Percentiles rank a stretch among this genome's conserved stretches.
These are phyloP conservation scores for Aurelia aurita complex sp. Pacific DNA, from an alignment of 30 jellyfish, hydroid and myxozoan genomes.

Conservation along the genomic window DNA sequence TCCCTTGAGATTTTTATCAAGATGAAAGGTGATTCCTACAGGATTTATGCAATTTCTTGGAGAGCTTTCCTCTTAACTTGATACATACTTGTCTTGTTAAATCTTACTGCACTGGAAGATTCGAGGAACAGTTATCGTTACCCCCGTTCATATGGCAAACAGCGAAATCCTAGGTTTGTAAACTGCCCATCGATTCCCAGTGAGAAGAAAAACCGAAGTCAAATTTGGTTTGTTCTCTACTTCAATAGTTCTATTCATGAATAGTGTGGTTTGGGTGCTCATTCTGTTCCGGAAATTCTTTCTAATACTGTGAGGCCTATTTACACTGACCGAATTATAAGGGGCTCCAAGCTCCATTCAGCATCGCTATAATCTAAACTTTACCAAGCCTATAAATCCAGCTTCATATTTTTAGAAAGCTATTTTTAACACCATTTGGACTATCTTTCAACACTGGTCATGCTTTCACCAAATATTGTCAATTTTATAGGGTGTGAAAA, in stretches of 20 bases:
- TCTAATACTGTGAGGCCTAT: background rate
- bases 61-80: too few species aligned
- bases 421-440: slow-evolving; percentile 14
- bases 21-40: too few species aligned
- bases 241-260: slow-evolving; percentile 7
- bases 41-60: too few species aligned
- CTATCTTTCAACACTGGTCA: background rate
- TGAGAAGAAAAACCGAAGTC: slow-evolving; percentile 7
- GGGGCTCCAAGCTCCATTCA: background rate
- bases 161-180: background rate
- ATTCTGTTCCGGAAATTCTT: slow-evolving; percentile 28
- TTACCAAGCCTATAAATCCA: background rate
- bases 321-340: slow-evolving; percentile 14
- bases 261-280: slow-evolving; percentile 24
- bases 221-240: background rate
- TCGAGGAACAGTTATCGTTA: background rate
- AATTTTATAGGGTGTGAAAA: background rate
- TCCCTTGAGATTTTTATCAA: too few species aligned
- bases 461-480: too few species aligned
- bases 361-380: background rate
- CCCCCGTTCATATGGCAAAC: too few species aligned
- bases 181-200: background rate
- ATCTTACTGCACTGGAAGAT: background rate
- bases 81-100: too few species aligned
- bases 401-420: slow-evolving; percentile 1